phyloP scores from a whole-genome alignment of 2,797 vertebrate species.

The Eleutherodactylus coqui region DNA sequence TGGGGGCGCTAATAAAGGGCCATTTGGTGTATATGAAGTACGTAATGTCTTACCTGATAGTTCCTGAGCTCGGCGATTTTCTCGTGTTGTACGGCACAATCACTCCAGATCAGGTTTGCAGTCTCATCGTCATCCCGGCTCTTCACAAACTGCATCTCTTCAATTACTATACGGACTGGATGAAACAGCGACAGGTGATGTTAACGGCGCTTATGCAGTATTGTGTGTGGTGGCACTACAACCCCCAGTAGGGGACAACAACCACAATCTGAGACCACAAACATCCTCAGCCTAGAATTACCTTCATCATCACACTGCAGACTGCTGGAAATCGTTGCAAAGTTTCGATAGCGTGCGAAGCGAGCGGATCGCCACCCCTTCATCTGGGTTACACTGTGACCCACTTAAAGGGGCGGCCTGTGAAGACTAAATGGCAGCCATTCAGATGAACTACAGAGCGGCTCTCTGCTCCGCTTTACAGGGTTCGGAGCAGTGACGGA shows the following conservation, averaged over 20 bases:
- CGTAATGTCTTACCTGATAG: constrained; percentile 90
- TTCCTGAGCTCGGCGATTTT: constrained; percentile 97
- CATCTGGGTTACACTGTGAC: no score
- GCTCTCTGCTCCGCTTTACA: no score
- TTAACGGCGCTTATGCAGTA: not conserved
- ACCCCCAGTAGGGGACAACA: not conserved
- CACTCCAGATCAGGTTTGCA: constrained; percentile 97
- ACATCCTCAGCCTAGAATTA: not conserved
- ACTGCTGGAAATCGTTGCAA: not conserved
- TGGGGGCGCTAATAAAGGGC: no score
- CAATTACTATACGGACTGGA: constrained; percentile 89
- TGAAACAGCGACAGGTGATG: not conserved
- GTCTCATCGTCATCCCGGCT: constrained; percentile 93
- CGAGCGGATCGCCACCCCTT: no score
- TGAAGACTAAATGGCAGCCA: no score
- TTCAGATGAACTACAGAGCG: no score
- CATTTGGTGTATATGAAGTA: no score
- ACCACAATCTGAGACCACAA: not conserved
- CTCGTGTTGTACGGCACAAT: constrained; percentile 95
- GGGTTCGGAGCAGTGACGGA: no score
- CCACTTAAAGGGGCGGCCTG: no score
- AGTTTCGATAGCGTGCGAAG: not conserved
- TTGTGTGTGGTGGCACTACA: not conserved
- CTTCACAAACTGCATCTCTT: constrained; percentile 91
- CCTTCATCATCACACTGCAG: not conserved